Evolutionary conservation across 2,797 vertebrate genomes (phyloP).

Genomic region (Phrynocephalus guinanensis): DNA sequence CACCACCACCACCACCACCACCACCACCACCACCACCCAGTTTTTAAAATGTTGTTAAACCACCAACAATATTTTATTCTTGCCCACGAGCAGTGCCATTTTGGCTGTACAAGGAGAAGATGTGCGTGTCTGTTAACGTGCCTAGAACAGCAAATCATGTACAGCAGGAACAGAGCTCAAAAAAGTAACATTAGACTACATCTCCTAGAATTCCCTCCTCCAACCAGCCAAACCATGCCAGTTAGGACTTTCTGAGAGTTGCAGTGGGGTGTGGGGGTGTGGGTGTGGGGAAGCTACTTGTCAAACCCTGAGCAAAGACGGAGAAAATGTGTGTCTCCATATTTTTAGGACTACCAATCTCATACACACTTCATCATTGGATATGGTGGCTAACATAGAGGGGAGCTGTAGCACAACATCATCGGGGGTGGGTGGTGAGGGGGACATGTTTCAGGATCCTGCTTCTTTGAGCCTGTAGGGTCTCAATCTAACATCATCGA

Average conservation of each 20-base stretch:
- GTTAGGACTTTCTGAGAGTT: too few relatives aligned
- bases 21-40: too few relatives aligned
- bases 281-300: too few relatives aligned
- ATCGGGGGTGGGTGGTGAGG: background rate
- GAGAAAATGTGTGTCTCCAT: background rate
- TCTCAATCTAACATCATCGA: background rate
- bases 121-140: background rate
- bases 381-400: background rate
- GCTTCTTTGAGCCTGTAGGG: too few relatives aligned
- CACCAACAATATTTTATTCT: background rate
- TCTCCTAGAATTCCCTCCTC: too few relatives aligned
- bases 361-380: background rate
- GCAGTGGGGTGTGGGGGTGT: too few relatives aligned
- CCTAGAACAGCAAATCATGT: background rate
- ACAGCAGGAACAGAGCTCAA: background rate
- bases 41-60: too few relatives aligned
- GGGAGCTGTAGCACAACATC: background rate
- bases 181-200: too few relatives aligned
- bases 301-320: too few relatives aligned
- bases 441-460: background rate
- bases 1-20: too few relatives aligned
- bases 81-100: background rate
- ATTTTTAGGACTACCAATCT: background rate
- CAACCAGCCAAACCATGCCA: too few relatives aligned
- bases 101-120: background rate